Evolutionary conservation across 2,888 invertebrate genomes (phyloP).

Genomic region (Clitarchus hookeri): DNA sequence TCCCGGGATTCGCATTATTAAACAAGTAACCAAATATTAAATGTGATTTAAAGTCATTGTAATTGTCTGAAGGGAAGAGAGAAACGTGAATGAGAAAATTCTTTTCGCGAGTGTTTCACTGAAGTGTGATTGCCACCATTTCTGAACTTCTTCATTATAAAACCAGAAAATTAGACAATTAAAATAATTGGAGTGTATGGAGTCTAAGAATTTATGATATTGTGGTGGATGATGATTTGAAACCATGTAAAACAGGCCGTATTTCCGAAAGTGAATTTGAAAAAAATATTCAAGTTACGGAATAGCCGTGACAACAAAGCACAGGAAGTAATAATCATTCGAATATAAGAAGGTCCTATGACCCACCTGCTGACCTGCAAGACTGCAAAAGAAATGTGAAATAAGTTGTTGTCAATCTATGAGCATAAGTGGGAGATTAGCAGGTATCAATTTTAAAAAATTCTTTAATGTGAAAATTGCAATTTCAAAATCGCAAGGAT

Average conservation of each 20-base stretch:
- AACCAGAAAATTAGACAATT: no score
- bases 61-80: no score
- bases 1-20: no score
- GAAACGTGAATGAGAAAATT: no score
- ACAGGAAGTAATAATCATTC: neutral
- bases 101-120: no score
- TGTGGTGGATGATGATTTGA: neutral
- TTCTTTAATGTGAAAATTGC: neutral
- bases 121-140: no score
- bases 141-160: no score
- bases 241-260: neutral
- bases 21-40: no score
- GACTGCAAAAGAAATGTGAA: neutral
- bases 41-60: no score
- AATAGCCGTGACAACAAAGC: neutral
- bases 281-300: neutral
- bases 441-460: neutral
- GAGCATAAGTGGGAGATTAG: neutral
- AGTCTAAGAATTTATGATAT: neutral
- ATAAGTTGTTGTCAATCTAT: neutral
- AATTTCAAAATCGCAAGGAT: neutral
- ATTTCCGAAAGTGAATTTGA: neutral
- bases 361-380: neutral
- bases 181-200: neutral
- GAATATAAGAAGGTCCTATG: neutral